Conservation (phyloP, 2,113 vertebrate genomes). For the Carassius auratus region DNA sequence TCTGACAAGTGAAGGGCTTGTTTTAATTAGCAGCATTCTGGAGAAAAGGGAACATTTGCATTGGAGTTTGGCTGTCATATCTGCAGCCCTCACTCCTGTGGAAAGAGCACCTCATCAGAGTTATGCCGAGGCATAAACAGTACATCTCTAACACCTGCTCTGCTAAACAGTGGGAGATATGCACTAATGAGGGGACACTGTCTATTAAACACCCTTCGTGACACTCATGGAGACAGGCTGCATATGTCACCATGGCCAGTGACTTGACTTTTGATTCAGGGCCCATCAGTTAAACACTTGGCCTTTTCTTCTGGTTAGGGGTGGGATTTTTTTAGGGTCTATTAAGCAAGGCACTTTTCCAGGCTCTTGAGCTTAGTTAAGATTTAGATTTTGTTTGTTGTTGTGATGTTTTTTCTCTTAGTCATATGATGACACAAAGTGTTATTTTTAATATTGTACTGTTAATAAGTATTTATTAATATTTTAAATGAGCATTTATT, state of each 20-base stretch:
- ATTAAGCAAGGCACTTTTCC: background rate
- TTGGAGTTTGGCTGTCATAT: conserved; percentile 55
- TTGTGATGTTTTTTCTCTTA: background rate
- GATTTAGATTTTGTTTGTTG: background rate
- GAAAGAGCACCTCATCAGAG: conserved; percentile 28
- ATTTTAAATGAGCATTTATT: background rate
- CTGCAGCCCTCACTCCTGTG: background rate
- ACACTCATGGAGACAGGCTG: conserved; percentile 29
- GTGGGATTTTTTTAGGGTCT: background rate
- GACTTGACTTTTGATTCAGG: conserved; percentile 34
- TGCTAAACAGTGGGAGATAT: conserved; percentile 39
- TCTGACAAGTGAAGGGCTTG: conserved; percentile 50
- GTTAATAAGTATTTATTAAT: background rate
- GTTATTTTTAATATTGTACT: background rate
- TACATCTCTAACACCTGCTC: conserved; percentile 23
- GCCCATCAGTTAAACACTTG: background rate
- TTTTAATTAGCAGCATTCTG: conserved; percentile 54
- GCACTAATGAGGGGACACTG: conserved; percentile 41
- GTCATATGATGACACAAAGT: background rate
- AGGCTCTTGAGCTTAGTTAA: background rate
- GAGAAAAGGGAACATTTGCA: conserved; percentile 46
- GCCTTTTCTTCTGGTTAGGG: background rate
- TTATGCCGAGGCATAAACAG: conserved; percentile 19
- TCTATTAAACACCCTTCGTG: conserved; percentile 15
- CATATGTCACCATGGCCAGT: conserved; percentile 18